Base-by-base conservation (phyloP, 2,797 vertebrate genomes). In the Aeoliscus strigatus region DNA sequence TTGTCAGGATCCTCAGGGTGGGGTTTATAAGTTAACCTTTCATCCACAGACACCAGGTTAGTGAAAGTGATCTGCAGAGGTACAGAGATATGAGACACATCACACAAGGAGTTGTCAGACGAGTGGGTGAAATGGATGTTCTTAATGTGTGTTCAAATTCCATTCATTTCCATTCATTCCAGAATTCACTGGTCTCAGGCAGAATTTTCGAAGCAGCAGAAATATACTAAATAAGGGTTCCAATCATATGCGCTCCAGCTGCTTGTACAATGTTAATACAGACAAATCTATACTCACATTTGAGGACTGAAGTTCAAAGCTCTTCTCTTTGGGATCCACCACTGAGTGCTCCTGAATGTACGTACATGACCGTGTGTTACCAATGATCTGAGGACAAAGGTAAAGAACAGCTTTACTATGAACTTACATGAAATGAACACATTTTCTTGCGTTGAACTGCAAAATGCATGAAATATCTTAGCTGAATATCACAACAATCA, bases 1-100 rank as follows among this genome's bases (percentile, higher is more conserved):
- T 92, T 97, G 36, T 91, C 88, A 63, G 89, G 78, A 43, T 98
- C 86, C 4, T 93, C 88, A 39, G 95, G 94, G 50, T 98, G 95
- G n/a, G 96, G 94, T 69, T 90, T 94, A 73, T 98, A 99, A 7
- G 88, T 87, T 9, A 99, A 87, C 65, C 83, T 90, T 78, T 99
- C 96, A 58, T 97, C 96, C 42, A 99, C 96, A 1, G 96, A 98
- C 29, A 98, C 93, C 54, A 98, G 74, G 66, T 99, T 98, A 66
- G 96, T 99, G 73, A 94, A 92, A 1, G 93, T 95, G 77, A 98
- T 96, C 96, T 99, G 71, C 0, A 30, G 48, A 70, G 26, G 70
- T 5, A 49, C 2, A 13, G 4, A 21, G 39, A 12, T 25, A 44
- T 8, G 12, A 31, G 1, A 17, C 10, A 12, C 8, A 8, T 8